Evolutionary conservation across 1,140 invertebrate genomes (phyloP).

Genomic region (Neomicropteryx cornuta): DNA sequence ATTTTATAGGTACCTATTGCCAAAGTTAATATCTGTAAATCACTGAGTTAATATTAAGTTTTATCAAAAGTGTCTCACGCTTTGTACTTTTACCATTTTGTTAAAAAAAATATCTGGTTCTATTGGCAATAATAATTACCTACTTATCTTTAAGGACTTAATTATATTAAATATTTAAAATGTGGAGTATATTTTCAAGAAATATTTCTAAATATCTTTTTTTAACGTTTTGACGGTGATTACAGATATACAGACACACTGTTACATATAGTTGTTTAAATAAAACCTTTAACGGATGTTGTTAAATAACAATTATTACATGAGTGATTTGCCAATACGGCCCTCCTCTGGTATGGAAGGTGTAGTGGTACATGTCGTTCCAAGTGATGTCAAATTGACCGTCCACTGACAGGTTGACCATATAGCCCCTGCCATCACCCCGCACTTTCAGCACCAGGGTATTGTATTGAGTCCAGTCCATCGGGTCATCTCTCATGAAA

Average conservation of each 20-base stretch:
- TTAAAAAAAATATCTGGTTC: too few species aligned
- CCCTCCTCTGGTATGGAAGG: conserved; percentile 84
- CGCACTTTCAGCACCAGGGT: conserved; percentile 74
- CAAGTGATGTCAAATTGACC: conserved; percentile 68
- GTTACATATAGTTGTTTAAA: neutral
- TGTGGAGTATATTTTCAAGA: neutral
- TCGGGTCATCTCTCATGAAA: conserved; percentile 59
- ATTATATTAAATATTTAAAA: neutral
- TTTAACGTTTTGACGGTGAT: neutral
- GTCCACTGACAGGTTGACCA: conserved; percentile 60
- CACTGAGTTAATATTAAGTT: too few species aligned
- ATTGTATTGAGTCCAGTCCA: conserved; percentile 70
- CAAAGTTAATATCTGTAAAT: too few species aligned
- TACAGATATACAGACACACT: too few species aligned
- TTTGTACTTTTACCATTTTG: too few species aligned
- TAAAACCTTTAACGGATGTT: conserved; percentile 38
- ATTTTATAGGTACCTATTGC: too few species aligned
- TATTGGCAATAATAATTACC: too few species aligned
- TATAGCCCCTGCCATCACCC: conserved; percentile 85
- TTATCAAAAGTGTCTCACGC: too few species aligned
- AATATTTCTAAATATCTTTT: neutral
- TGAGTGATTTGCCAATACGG: conserved; percentile 91
- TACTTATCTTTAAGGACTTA: neutral
- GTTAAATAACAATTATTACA: conserved; percentile 47
- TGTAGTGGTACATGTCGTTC: conserved; percentile 76